phyloP scores from a whole-genome alignment of 2,888 invertebrate species.

The Sarcophaga rosellei region DNA sequence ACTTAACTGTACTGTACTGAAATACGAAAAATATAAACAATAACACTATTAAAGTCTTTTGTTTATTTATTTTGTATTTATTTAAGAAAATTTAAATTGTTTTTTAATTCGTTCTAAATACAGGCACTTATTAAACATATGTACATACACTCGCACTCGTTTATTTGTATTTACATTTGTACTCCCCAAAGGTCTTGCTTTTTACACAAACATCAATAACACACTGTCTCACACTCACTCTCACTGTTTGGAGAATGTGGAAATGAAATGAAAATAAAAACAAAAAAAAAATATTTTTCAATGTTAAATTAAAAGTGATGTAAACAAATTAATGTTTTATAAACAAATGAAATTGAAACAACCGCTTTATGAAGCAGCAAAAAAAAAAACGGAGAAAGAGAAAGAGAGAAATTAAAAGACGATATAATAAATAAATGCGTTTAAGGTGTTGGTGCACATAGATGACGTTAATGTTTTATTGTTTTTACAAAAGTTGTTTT shows the following conservation, averaged over 20 bases:
- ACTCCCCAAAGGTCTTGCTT: too few species aligned
- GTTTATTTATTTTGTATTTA: not conserved
- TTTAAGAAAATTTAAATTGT: conserved; percentile 18
- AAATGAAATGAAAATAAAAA: not conserved
- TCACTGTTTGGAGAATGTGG: conserved; percentile 20
- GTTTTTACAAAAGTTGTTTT: too few species aligned
- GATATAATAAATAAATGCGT: too few species aligned
- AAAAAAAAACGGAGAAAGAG: not conserved
- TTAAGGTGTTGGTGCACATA: too few species aligned
- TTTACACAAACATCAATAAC: not conserved
- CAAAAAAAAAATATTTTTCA: conserved; percentile 39
- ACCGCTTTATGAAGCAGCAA: not conserved
- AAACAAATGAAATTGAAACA: conserved; percentile 15
- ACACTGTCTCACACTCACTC: not conserved
- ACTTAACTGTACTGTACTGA: not conserved
- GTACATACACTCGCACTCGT: too few species aligned
- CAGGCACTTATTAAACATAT: too few species aligned
- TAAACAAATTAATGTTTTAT: conserved; percentile 33
- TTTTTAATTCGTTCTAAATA: conserved; percentile 22
- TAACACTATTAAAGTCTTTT: conserved; percentile 1
- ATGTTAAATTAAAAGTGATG: conserved; percentile 42
- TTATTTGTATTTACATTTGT: too few species aligned
- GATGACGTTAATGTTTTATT: too few species aligned
- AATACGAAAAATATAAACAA: not conserved
- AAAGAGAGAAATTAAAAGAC: not conserved